phyloP scores from a whole-genome alignment of 1,140 invertebrate genomes.

The Sycophila sp. region DNA sequence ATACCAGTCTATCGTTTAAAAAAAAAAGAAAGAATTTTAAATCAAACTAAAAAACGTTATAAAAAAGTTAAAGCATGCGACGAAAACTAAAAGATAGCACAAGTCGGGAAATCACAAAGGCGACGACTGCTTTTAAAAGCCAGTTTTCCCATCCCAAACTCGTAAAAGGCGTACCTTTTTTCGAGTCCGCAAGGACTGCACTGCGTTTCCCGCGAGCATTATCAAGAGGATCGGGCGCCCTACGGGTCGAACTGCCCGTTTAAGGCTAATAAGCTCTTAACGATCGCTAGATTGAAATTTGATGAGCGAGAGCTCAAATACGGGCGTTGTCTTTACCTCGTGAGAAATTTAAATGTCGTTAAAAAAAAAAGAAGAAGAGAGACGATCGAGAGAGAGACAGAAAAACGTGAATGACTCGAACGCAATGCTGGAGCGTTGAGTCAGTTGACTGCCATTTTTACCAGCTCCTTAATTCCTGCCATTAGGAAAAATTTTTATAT shows the following conservation, averaged over 20 bases:
- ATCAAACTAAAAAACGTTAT: too few relatives aligned
- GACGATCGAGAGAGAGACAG: too few relatives aligned
- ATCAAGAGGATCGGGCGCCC: slow-evolving; percentile 8
- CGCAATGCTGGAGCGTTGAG: not conserved
- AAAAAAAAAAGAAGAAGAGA: slow-evolving; percentile 10
- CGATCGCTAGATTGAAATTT: slow-evolving; percentile 33
- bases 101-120: not conserved
- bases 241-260: slow-evolving; percentile 4
- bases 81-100: not conserved
- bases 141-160: not conserved
- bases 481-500: slow-evolving; percentile 10
- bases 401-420: not conserved
- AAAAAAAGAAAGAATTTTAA: too few relatives aligned
- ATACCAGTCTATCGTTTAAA: too few relatives aligned
- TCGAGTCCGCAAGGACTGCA: too few relatives aligned
- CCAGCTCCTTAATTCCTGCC: not conserved
- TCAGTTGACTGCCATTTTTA: not conserved
- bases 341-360: slow-evolving; percentile 32
- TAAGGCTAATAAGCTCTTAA: slow-evolving; percentile 30
- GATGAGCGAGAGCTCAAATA: slow-evolving; percentile 20
- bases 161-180: not conserved
- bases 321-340: not conserved
- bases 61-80: not conserved
- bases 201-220: too few relatives aligned
- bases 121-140: not conserved